A percentile compares a stretch with the other conserved stretches of the same genome.
phyloP scores from a whole-genome alignment of 2,888 invertebrate species.

The Ormyrus thymus region DNA sequence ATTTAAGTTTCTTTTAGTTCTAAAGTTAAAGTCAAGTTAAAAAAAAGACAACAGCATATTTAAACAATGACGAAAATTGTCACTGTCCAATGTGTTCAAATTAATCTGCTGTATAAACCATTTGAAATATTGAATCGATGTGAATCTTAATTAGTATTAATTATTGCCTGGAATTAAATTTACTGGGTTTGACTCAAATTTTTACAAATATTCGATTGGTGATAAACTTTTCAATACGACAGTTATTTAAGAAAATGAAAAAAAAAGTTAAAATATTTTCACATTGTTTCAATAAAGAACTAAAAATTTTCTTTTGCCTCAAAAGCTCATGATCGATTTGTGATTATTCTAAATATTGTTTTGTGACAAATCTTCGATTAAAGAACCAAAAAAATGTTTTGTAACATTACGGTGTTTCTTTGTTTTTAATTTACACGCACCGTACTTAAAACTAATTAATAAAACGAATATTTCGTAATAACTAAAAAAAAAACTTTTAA shows the following conservation, averaged over 20 bases:
- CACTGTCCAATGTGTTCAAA: slow-evolving; percentile 33
- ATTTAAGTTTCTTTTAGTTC: slow-evolving; percentile 14
- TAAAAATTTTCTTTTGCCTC: too few species aligned
- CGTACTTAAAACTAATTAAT: slow-evolving; percentile 23
- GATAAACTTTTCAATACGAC: too few species aligned
- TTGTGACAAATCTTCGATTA: neutral
- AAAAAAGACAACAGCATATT: neutral
- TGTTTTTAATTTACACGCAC: slow-evolving; percentile 14
- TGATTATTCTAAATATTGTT: too few species aligned
- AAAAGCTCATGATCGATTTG: too few species aligned
- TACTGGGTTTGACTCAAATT: too few species aligned
- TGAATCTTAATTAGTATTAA: too few species aligned
- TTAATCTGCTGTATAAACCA: neutral
- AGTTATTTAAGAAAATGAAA: too few species aligned
- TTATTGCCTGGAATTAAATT: too few species aligned
- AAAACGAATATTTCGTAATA: slow-evolving; percentile 8
- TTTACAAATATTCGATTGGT: too few species aligned
- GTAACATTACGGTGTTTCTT: slow-evolving; percentile 5
- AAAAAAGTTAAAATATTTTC: too few species aligned
- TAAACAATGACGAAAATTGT: slow-evolving; percentile 4
- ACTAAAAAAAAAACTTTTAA: slow-evolving; percentile 9
- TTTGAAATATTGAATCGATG: too few species aligned
- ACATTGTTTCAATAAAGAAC: too few species aligned
- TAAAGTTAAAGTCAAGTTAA: neutral
- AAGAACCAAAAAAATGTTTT: slow-evolving; percentile 18